Percentiles rank a stretch among this genome's conserved stretches.
These are phyloP conservation scores for Stomatorhinus ivindoensis DNA, from an alignment of 2,113 vertebrate species.

Conservation along the genomic window DNA sequence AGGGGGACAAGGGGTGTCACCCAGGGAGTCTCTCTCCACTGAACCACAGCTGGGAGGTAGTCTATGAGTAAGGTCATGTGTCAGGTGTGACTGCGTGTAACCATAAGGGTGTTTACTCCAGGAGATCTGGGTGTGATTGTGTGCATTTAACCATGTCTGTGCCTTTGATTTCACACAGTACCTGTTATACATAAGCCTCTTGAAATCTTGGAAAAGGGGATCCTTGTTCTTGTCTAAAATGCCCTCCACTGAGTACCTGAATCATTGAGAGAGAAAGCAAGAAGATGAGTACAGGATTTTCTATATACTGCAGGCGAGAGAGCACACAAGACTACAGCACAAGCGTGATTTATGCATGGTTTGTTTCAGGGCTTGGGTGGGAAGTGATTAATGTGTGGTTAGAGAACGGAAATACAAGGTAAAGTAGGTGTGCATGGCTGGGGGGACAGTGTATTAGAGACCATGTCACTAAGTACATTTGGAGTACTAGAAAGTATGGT, in stretches of 20 bases:
- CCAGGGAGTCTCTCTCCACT: background rate
- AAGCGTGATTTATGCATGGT: background rate
- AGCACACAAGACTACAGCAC: background rate
- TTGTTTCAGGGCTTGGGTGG: background rate
- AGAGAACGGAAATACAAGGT: background rate
- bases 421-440: background rate
- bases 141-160: background rate
- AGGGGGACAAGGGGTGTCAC: background rate
- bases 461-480: background rate
- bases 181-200: constrained; percentile 88
- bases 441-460: background rate
- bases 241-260: constrained; percentile 84
- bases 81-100: background rate
- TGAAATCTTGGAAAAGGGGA: constrained; percentile 89
- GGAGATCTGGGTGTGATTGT: background rate
- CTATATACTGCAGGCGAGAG: background rate
- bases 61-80: background rate
- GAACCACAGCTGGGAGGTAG: background rate
- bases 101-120: background rate
- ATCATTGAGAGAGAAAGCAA: constrained; percentile 5
- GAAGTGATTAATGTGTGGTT: background rate
- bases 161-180: constrained; percentile 32
- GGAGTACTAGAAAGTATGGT: background rate
- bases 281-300: background rate
- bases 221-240: constrained; percentile 95